Conservation (phyloP, 1,140 invertebrate species). For the Pseudomyrmex flavicornis region DNA sequence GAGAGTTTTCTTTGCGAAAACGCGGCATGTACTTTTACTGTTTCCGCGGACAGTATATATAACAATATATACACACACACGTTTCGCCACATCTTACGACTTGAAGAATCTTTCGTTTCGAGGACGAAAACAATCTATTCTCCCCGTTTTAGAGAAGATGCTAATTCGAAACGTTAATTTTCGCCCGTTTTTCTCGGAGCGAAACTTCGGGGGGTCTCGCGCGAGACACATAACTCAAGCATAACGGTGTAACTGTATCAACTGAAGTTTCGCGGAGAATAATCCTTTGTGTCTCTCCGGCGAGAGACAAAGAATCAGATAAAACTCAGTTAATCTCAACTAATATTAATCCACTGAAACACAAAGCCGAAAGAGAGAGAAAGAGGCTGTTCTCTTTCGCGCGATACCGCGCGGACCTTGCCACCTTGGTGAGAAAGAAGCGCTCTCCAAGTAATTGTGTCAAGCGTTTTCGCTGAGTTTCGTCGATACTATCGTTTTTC, state of each 20-base stretch:
- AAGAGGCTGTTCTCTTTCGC: background rate
- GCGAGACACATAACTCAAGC: background rate
- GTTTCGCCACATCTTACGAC: background rate
- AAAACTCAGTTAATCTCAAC: background rate
- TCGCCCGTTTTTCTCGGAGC: background rate
- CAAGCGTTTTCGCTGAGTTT: constrained; percentile 51
- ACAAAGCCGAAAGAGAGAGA: background rate
- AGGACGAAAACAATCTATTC: background rate
- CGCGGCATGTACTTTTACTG: background rate
- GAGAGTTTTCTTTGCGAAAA: background rate
- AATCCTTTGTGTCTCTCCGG: constrained; percentile 9
- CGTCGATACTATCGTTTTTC: constrained; percentile 46
- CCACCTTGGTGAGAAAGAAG: background rate
- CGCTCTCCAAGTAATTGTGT: constrained; percentile 45
- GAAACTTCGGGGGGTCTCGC: too few relatives aligned
- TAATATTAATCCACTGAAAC: constrained; percentile 13
- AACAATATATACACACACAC: too few relatives aligned
- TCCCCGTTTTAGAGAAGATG: background rate
- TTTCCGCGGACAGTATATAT: too few relatives aligned
- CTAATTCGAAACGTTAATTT: background rate
- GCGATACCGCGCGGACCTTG: background rate
- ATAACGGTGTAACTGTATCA: background rate
- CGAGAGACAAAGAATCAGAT: constrained; percentile 4
- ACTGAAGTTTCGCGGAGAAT: constrained; percentile 1
- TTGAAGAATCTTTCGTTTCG: background rate